Evolutionary conservation across 2,797 vertebrate genomes (phyloP).

Genomic region (Clarias pachynema): DNA sequence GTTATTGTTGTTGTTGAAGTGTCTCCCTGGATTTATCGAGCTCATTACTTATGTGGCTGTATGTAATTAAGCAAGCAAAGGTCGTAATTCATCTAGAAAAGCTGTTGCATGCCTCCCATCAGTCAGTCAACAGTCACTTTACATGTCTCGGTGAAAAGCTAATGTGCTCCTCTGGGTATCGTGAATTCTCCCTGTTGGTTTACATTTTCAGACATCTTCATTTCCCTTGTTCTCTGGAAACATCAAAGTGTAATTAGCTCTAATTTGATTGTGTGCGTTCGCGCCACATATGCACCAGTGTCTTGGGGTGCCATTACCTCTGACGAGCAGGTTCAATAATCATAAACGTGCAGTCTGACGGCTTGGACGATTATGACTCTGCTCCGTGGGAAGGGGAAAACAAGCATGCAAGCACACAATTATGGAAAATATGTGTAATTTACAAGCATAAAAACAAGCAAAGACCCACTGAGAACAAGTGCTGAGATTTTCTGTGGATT

Average conservation of each 20-base stretch:
- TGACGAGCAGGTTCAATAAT: conserved; percentile 57
- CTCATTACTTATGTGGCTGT: conserved; percentile 78
- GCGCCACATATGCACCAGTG: conserved; percentile 15
- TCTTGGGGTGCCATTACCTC: conserved; percentile 46
- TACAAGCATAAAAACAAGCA: neutral
- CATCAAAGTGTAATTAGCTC: conserved; percentile 55
- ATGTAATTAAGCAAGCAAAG: conserved; percentile 76
- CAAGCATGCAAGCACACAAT: neutral
- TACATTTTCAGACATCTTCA: conserved; percentile 45
- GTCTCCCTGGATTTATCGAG: conserved; percentile 50
- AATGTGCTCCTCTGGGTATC: conserved; percentile 33
- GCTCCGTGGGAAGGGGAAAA: neutral
- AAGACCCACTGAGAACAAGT: neutral
- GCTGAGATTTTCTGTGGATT: neutral
- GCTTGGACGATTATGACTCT: conserved; percentile 11
- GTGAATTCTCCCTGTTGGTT: conserved; percentile 23
- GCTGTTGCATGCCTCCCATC: conserved; percentile 75
- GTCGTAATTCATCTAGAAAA: conserved; percentile 79
- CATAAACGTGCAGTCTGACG: conserved; percentile 56
- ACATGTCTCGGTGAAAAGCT: conserved; percentile 42
- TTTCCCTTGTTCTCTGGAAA: conserved; percentile 50
- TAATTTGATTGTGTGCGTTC: conserved; percentile 59
- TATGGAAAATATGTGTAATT: neutral
- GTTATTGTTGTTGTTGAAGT: conserved; percentile 43
- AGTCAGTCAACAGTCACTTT: conserved; percentile 65